Evolutionary conservation across 2,888 invertebrate species (phyloP).

Genomic region (Anoncus sp.): DNA sequence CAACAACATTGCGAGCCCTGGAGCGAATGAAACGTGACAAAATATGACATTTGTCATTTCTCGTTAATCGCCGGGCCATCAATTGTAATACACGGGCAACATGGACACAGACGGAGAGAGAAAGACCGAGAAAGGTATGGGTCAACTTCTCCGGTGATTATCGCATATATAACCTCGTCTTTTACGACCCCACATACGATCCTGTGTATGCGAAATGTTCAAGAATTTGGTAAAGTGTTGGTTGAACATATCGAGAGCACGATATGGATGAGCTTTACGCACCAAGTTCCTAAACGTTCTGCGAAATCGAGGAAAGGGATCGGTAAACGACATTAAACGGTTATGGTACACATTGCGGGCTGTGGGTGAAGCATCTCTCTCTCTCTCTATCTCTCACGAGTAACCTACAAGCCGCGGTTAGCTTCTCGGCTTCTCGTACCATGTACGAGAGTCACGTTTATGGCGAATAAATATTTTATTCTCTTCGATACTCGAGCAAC

Average conservation of each 20-base stretch:
- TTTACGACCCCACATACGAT: slow-evolving; percentile 24
- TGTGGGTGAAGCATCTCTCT: slow-evolving; percentile 34
- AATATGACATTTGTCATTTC: slow-evolving; percentile 55
- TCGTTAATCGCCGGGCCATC: slow-evolving; percentile 51
- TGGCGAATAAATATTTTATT: slow-evolving; percentile 74
- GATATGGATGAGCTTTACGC: slow-evolving; percentile 39
- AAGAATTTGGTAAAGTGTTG: slow-evolving; percentile 43
- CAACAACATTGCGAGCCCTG: slow-evolving; percentile 12
- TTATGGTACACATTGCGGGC: slow-evolving; percentile 50
- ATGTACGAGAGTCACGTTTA: slow-evolving; percentile 64
- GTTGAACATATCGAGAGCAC: too few relatives aligned
- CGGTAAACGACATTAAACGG: slow-evolving; percentile 58
- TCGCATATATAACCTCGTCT: slow-evolving; percentile 18
- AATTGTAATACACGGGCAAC: slow-evolving; percentile 24
- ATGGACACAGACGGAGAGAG: not conserved
- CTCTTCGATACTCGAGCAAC: slow-evolving; percentile 59
- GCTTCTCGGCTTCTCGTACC: slow-evolving; percentile 18
- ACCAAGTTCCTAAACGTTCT: slow-evolving; percentile 55
- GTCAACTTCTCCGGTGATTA: slow-evolving; percentile 13
- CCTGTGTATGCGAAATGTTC: slow-evolving; percentile 31
- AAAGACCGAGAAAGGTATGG: not conserved
- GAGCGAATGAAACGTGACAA: slow-evolving; percentile 48
- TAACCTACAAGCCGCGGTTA: slow-evolving; percentile 4
- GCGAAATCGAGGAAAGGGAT: slow-evolving; percentile 51
- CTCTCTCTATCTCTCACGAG: slow-evolving; percentile 29